Evolutionary conservation across 2,888 invertebrate genomes (phyloP).

Genomic region (Coelopa pilipes): DNA sequence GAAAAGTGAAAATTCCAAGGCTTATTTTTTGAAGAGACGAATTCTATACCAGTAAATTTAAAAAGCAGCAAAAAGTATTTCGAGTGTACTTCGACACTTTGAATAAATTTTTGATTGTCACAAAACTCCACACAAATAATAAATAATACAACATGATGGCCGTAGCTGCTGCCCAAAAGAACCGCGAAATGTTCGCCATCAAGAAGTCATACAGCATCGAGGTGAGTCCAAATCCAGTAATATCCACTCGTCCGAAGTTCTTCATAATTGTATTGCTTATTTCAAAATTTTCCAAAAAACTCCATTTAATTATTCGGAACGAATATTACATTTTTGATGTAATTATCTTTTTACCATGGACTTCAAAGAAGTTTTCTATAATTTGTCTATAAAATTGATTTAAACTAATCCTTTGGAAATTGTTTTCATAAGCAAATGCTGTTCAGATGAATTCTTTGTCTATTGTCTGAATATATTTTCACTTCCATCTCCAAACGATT

Average conservation of each 20-base stretch:
- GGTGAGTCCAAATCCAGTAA: conserved; percentile 73
- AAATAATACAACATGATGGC: conserved; percentile 75
- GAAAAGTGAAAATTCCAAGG: conserved; percentile 62
- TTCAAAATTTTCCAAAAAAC: too few species aligned
- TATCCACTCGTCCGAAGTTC: too few species aligned
- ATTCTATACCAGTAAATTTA: conserved; percentile 22
- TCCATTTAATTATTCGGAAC: too few species aligned
- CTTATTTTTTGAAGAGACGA: conserved; percentile 52
- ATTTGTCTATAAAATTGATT: not conserved
- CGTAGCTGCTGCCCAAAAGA: conserved; percentile 92
- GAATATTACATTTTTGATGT: too few species aligned
- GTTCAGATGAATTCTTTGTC: not conserved
- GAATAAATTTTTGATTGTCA: conserved; percentile 55
- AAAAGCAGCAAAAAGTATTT: conserved; percentile 54
- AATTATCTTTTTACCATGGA: too few species aligned
- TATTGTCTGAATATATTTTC: too few species aligned
- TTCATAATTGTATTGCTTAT: too few species aligned
- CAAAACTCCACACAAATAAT: conserved; percentile 45
- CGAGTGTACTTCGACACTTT: conserved; percentile 52
- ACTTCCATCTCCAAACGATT: too few species aligned
- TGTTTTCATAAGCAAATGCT: too few species aligned
- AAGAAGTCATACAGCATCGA: conserved; percentile 97
- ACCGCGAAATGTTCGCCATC: conserved; percentile 96
- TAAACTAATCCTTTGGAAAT: not conserved
- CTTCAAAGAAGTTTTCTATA: too few species aligned